Conservation (phyloP, 2,888 invertebrate species). For the Aphodius sticticus region DNA sequence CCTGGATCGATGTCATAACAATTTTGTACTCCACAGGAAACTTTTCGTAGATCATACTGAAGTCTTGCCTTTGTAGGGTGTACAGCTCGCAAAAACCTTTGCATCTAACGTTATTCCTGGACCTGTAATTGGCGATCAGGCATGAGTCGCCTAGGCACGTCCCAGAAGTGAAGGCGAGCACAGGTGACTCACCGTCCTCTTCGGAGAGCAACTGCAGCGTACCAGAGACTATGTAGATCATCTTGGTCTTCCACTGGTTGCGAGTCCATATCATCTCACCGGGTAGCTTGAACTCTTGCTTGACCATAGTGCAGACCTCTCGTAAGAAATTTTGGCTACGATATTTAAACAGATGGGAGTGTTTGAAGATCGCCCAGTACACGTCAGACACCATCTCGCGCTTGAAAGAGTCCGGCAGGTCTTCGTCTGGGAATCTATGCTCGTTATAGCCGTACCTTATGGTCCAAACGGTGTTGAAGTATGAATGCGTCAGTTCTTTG, state of each 20-base stretch:
- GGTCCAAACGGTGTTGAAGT: conserved; percentile 29
- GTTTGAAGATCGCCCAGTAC: conserved; percentile 40
- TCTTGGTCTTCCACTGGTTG: conserved; percentile 39
- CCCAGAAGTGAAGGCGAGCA: conserved; percentile 45
- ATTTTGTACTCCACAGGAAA: conserved; percentile 38
- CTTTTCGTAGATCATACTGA: conserved; percentile 29
- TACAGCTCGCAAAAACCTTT: conserved; percentile 44
- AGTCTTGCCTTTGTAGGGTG: conserved; percentile 38
- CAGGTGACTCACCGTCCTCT: conserved; percentile 46
- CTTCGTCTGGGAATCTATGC: background rate
- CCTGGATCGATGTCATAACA: background rate
- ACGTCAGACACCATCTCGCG: conserved; percentile 41
- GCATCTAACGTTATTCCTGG: conserved; percentile 43
- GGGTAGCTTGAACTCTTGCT: conserved; percentile 41
- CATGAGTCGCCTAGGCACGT: conserved; percentile 44
- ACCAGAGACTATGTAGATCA: conserved; percentile 46
- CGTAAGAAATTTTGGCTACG: conserved; percentile 40
- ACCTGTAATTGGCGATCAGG: conserved; percentile 38
- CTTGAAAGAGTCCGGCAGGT: conserved; percentile 36
- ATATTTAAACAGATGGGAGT: conserved; percentile 44
- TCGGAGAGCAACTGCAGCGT: conserved; percentile 46
- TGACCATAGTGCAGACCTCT: conserved; percentile 40
- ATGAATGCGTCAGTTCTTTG: background rate
- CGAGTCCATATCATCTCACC: conserved; percentile 43
- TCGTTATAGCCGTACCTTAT: conserved; percentile 28